Evolutionary conservation across 2,113 vertebrate genomes (phyloP), one percentile per base, ranked within the genome.

Genomic region (Corydoras sp.): DNA sequence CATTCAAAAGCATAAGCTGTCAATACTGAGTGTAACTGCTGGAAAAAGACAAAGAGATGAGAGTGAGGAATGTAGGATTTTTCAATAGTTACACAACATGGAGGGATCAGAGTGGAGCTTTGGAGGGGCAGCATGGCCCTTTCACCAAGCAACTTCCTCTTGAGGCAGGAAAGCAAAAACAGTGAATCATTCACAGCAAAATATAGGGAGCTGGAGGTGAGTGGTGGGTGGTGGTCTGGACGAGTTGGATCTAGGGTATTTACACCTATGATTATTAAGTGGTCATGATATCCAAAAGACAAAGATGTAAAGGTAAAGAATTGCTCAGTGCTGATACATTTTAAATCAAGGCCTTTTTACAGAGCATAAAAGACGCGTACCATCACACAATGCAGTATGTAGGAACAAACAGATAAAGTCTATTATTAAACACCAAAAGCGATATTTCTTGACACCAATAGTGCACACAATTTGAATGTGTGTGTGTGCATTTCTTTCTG

Each of bases 1-100:
- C 87, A 89, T 88, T 90, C 87, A 89, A 90, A 90, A 87, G 85
- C 87, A 88, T 83, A 88, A 89, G 85, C 86, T 88, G 89, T 91
- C 88, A 86, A 91, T 90, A 91, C 86, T 83, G 84, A 86, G 87
- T 84, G 83, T 73, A 76, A 89, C 85, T 86, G 87, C 77, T 82
- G 82, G 83, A 76, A 80, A 83, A 63, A 78, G 78, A 84, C 65
- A 79, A 60, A 73, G 10, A 80, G 81, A 83, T 73, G 71, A 83
- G 84, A 81, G 78, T 76, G 79, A 85, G 85, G 85, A 87, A 80
- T 84, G 82, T 81, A 85, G 82, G 83, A 80, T 84, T 87, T 89
- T 87, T 87, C 83, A 86, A 85, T 83, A 83, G 87, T 90, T 91
- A 90, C 87, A 91, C 89, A 90, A 89, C 85, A 85, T 69, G 77